These are phyloP conservation scores for Poeciliopsis paucimaculata DNA, from an alignment of 2,797 vertebrate genomes.

Conservation along the genomic window DNA sequence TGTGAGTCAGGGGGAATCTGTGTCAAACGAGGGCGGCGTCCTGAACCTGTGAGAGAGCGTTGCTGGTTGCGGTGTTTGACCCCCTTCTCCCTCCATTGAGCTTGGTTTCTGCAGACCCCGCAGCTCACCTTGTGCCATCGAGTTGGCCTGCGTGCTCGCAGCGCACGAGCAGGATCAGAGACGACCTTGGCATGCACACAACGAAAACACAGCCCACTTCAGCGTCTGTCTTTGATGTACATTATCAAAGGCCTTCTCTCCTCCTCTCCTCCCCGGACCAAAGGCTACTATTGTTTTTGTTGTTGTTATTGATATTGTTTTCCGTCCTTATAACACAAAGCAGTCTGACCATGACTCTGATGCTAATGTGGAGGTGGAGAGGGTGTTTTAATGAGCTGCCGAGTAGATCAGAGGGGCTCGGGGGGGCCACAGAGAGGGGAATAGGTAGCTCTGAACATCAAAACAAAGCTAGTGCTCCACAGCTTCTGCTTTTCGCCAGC, in stretches of 20 bases:
- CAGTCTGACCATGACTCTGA: conserved; percentile 87
- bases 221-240: conserved; percentile 74
- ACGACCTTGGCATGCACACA: conserved; percentile 72
- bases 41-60: conserved; percentile 27
- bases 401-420: conserved; percentile 77
- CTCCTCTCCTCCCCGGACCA: conserved; percentile 79
- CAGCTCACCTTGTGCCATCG: conserved; percentile 53
- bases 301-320: conserved; percentile 85
- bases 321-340: conserved; percentile 80
- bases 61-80: conserved; percentile 49
- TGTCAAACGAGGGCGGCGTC: conserved; percentile 18
- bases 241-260: conserved; percentile 79
- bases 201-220: conserved; percentile 71
- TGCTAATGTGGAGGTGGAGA: conserved; percentile 82
- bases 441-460: conserved; percentile 80
- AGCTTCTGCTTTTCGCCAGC: conserved; percentile 60
- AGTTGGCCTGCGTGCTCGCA: conserved; percentile 21
- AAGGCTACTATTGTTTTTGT: conserved; percentile 87
- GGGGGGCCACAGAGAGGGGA: conserved; percentile 63
- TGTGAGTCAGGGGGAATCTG: conserved; percentile 19
- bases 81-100: conserved; percentile 11
- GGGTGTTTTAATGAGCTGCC: conserved; percentile 79
- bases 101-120: conserved; percentile 40
- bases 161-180: conserved; percentile 62
- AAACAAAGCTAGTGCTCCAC: conserved; percentile 67